Evolutionary conservation across 2,113 vertebrate genomes (phyloP), one percentile per base, ranked within the genome.

Genomic region (Phycodurus eques): DNA sequence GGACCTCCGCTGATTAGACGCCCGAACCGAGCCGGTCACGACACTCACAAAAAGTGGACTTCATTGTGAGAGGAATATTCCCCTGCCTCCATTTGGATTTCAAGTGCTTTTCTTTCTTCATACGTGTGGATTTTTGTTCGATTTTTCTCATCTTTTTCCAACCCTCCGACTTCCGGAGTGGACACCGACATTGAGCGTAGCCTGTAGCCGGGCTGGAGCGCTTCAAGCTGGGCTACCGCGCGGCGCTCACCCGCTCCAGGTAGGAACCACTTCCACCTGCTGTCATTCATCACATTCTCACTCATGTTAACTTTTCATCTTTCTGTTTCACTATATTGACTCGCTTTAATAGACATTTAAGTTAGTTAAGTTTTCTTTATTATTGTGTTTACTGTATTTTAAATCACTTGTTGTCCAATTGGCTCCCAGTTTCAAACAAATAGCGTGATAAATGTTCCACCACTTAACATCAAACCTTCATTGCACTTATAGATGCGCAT

Each of bases 151-250:
- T 76, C 68, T 81, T 62, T 62, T 70, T 67, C 44, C 12, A 17
- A 43, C n/a, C 5, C 11, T 9, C 11, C 59, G 70, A 67, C 72
- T 72, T 77, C 77, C 79, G 85, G 80, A 85, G 78, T 63, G 70
- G 78, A 75, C 51, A 75, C 85, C 82, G 87, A 86, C 76, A 80
- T 77, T 67, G 63, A 85, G 82, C 84, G 76, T 74, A 81, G 87
- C 85, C 85, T 75, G 71, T 79, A 83, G 75, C 85, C 87, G 84
- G 84, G 81, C 77, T 82, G 85, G 87, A 91, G 89, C 87, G 85
- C 81, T 83, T 88, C 72, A 77, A 89, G 57, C 85, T 33, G 86
- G 85, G 81, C 71, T 81, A 72, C 75, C 72, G 87, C 88, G 89
- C 88, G 68, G 80, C 83, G 80, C 68, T 73, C 66, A 79, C 78